phyloP scores from a whole-genome alignment of 2,113 vertebrate species.

The Arizona elegans region DNA sequence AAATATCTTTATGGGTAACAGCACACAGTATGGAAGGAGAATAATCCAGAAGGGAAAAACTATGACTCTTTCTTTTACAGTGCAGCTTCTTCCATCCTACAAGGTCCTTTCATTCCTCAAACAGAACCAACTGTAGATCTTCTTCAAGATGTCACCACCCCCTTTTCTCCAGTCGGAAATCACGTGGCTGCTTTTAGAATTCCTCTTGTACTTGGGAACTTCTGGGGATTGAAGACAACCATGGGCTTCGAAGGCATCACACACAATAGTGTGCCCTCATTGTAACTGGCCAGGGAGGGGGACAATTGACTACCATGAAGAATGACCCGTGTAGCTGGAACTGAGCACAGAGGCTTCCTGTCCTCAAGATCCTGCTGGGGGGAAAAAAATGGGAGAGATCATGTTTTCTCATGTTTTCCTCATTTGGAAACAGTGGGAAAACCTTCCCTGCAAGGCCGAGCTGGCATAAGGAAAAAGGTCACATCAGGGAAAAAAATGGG shows the following conservation, averaged over 20 bases:
- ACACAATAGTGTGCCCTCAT: background rate
- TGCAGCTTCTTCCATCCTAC: background rate
- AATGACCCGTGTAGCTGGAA: background rate
- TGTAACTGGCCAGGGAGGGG: background rate
- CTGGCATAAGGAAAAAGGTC: background rate
- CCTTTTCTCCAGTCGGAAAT: background rate
- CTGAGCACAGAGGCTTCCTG: background rate
- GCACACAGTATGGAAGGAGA: too few relatives aligned
- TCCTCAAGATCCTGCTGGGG: background rate
- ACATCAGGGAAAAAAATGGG: background rate
- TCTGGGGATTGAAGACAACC: background rate
- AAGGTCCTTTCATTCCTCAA: background rate
- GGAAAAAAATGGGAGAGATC: too few relatives aligned
- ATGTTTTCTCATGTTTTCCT: background rate
- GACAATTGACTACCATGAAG: background rate
- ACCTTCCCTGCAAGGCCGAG: too few relatives aligned
- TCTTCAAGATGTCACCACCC: background rate
- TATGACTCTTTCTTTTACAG: background rate
- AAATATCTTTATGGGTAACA: background rate
- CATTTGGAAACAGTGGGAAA: background rate
- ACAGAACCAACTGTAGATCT: background rate
- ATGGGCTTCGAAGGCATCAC: background rate
- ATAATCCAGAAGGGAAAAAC: background rate
- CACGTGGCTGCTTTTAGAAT: background rate
- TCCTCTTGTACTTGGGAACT: background rate